These are phyloP conservation scores for Leistus spinibarbis DNA, from an alignment of 2,888 invertebrate species.

Conservation along the genomic window DNA sequence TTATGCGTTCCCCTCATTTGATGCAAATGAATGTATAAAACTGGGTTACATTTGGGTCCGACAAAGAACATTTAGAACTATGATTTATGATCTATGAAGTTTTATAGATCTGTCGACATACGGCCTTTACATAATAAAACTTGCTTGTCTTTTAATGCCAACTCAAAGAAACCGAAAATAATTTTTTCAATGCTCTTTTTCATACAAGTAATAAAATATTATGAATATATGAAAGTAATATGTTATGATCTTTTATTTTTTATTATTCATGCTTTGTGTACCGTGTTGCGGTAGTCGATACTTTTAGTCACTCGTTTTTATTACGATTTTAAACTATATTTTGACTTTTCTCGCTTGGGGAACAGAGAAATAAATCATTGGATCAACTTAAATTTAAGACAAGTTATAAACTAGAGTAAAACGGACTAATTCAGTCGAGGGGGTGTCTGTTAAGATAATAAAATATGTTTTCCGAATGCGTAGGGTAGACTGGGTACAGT, in stretches of 20 bases:
- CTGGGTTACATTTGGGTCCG: not conserved
- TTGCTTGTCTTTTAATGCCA: slow-evolving; percentile 11
- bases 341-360: too few relatives aligned
- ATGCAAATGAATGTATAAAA: not conserved
- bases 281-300: too few relatives aligned
- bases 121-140: slow-evolving; percentile 14
- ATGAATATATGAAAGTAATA: not conserved
- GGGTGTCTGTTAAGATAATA: too few relatives aligned
- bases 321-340: too few relatives aligned
- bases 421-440: too few relatives aligned
- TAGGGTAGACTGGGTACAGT: too few relatives aligned
- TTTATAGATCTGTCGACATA: slow-evolving; percentile 32
- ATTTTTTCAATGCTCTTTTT: slow-evolving; percentile 10
- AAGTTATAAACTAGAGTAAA: too few relatives aligned
- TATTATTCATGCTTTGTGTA: not conserved
- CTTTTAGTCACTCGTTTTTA: too few relatives aligned
- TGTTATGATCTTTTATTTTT: not conserved
- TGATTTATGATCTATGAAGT: slow-evolving; percentile 17
- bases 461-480: too few relatives aligned
- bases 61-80: slow-evolving; percentile 26
- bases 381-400: too few relatives aligned
- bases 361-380: too few relatives aligned
- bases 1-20: slow-evolving; percentile 1
- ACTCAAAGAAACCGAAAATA: slow-evolving; percentile 19
- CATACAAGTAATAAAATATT: slow-evolving; percentile 23